These are phyloP conservation scores for Eustalomyia histrio DNA, from an alignment of 2,888 invertebrate species.

Conservation along the genomic window DNA sequence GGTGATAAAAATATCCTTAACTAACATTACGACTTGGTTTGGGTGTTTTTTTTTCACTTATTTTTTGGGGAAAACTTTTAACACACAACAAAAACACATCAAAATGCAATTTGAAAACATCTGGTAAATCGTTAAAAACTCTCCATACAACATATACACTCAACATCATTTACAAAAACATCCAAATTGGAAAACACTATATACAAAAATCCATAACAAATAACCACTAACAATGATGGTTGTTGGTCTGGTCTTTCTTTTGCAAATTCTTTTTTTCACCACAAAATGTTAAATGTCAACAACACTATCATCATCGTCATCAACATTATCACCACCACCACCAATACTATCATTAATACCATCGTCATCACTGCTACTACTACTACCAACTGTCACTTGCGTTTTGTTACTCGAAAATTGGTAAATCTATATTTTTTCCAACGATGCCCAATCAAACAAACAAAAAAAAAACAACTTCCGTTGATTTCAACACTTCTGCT, in stretches of 20 bases:
- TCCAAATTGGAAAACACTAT: slow-evolving; percentile 30
- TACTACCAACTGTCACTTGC: slow-evolving; percentile 52
- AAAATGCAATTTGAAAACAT: slow-evolving; percentile 72
- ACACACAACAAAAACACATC: slow-evolving; percentile 67
- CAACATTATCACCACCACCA: slow-evolving; percentile 18
- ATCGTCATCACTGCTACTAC: slow-evolving; percentile 48
- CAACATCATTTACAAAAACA: slow-evolving; percentile 28
- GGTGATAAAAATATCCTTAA: slow-evolving; percentile 56
- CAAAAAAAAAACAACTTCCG: slow-evolving; percentile 24
- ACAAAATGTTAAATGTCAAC: slow-evolving; percentile 63
- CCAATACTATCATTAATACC: slow-evolving; percentile 50
- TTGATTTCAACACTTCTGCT: slow-evolving; percentile 33
- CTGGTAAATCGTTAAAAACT: slow-evolving; percentile 65
- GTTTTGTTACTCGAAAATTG: slow-evolving; percentile 44
- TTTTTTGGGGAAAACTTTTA: slow-evolving; percentile 30
- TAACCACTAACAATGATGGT: slow-evolving; percentile 12
- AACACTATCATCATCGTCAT: slow-evolving; percentile 57
- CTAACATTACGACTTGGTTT: slow-evolving; percentile 30
- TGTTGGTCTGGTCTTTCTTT: neutral
- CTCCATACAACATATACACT: slow-evolving; percentile 27
- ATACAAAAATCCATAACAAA: slow-evolving; percentile 29
- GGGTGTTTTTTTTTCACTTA: neutral
- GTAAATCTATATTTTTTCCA: slow-evolving; percentile 13
- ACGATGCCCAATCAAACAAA: slow-evolving; percentile 52
- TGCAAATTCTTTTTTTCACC: slow-evolving; percentile 14